These are phyloP conservation scores for Columba livia DNA, from an alignment of 2,113 vertebrate genomes.

Conservation along the genomic window DNA sequence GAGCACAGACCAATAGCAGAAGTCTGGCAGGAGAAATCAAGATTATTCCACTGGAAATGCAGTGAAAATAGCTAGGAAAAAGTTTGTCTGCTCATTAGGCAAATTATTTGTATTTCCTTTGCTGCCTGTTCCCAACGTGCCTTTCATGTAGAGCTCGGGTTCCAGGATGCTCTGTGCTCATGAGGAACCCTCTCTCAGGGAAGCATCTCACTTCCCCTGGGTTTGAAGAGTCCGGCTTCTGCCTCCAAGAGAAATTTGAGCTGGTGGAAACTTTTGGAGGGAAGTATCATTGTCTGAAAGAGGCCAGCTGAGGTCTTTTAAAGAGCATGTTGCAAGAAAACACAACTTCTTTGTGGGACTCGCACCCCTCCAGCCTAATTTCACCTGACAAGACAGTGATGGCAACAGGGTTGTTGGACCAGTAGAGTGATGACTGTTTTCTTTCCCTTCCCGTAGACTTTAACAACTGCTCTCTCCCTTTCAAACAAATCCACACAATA, in stretches of 20 bases:
- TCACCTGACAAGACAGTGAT: neutral
- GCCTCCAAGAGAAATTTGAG: neutral
- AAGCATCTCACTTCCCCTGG: accelerated
- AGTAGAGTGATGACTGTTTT: neutral
- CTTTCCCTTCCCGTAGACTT: constrained; percentile 23
- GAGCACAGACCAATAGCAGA: neutral
- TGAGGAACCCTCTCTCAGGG: neutral
- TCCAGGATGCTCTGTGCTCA: neutral
- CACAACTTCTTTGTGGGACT: neutral
- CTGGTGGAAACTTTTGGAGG: constrained; percentile 2
- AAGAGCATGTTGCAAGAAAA: neutral
- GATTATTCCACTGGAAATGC: constrained; percentile 2
- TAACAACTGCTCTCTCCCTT: constrained; percentile 12
- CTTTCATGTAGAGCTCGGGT: neutral
- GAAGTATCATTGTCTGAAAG: neutral
- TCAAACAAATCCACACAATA: neutral
- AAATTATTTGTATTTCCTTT: constrained; percentile 21
- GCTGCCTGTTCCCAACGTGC: neutral
- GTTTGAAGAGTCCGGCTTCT: neutral
- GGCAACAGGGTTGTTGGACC: neutral
- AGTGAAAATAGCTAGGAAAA: neutral
- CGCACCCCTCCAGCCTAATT: neutral
- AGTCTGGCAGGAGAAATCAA: constrained; percentile 22
- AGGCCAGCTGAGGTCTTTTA: constrained; percentile 23
- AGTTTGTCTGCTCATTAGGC: neutral